phyloP scores from a whole-genome alignment of 2,888 invertebrate species.

The Drosophila yooni region DNA sequence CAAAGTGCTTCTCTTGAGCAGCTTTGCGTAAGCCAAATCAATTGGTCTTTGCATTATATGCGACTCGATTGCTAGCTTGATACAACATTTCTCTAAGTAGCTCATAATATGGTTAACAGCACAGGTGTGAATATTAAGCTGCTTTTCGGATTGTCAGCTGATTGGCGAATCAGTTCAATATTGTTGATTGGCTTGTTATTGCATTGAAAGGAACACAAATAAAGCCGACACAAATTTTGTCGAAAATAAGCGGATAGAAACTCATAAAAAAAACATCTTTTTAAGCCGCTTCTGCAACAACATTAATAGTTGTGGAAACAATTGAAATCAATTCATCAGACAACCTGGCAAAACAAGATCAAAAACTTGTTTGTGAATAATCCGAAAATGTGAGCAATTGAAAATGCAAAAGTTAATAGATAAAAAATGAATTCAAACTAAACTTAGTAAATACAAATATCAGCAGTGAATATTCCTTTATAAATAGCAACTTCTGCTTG shows the following conservation, averaged over 20 bases:
- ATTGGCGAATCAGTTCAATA: slow-evolving; percentile 33
- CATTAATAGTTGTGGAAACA: neutral
- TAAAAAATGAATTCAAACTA: neutral
- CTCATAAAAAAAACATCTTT: slow-evolving; percentile 4
- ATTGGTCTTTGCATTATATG: slow-evolving; percentile 36
- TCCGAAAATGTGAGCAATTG: neutral
- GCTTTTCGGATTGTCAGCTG: slow-evolving; percentile 41
- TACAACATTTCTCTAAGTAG: slow-evolving; percentile 13
- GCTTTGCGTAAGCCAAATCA: slow-evolving; percentile 10
- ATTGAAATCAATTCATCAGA: neutral
- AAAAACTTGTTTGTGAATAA: neutral
- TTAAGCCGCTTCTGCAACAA: neutral
- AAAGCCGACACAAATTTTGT: slow-evolving; percentile 4
- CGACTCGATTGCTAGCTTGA: slow-evolving; percentile 2
- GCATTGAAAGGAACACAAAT: slow-evolving; percentile 14
- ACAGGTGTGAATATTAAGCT: slow-evolving; percentile 57
- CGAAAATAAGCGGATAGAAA: slow-evolving; percentile 8
- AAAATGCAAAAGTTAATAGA: neutral
- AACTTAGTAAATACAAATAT: neutral
- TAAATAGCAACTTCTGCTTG: neutral
- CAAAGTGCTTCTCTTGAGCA: slow-evolving; percentile 17
- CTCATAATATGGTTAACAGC: slow-evolving; percentile 14
- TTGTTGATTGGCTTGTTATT: slow-evolving; percentile 22
- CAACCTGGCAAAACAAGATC: neutral
- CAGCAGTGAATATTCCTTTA: neutral